Evolutionary conservation across 2,888 invertebrate species (phyloP), one percentile per base, ranked within the genome.

Genomic region (Lepidocyrtinus sp.): DNA sequence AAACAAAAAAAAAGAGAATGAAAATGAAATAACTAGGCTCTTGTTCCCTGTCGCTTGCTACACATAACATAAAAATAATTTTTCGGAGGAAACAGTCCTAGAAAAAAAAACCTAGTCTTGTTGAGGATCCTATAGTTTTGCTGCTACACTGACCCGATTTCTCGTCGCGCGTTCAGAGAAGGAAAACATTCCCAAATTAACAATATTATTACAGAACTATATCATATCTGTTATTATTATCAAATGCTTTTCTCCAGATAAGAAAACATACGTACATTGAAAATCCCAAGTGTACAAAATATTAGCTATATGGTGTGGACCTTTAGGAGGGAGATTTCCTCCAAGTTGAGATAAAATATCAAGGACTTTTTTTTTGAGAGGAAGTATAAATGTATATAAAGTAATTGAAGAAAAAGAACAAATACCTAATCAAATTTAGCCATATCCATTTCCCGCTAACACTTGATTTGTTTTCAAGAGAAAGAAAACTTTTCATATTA

Each of bases 101-200:
- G 36, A 36, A 12, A 5, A 50, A 12, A 17, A 50, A 50, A n/a
- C 17, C 36, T 12, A 5, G 5, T 36, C 36, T 50, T 12, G 36
- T 36, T 7, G 36, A 36, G 36, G 36, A 36, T 36, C 36, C 12
- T 36, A 36, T 36, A 50, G 5, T 12, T 50, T n/a, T 7, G 2
- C 50, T 12, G 50, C 50, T 50, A 7, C 50, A 50, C 12, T 50
- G 50, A 50, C 50, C 50, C 17, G 50, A 50, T 50, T 50, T 50
- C 50, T 15, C 17, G 50, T 50, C 50, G n/a, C n/a, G n/a, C n/a
- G n/a, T n/a, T n/a, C n/a, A n/a, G n/a, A n/a, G n/a, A n/a, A n/a
- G n/a, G n/a, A n/a, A n/a, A 50, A n/a, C 12, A 50, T 50, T 50
- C 50, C 50, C 50, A 50, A 50, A 50, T 50, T 50, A 50, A 50